phyloP scores from a whole-genome alignment of 1,140 invertebrate genomes.

The Augochlora pura region DNA sequence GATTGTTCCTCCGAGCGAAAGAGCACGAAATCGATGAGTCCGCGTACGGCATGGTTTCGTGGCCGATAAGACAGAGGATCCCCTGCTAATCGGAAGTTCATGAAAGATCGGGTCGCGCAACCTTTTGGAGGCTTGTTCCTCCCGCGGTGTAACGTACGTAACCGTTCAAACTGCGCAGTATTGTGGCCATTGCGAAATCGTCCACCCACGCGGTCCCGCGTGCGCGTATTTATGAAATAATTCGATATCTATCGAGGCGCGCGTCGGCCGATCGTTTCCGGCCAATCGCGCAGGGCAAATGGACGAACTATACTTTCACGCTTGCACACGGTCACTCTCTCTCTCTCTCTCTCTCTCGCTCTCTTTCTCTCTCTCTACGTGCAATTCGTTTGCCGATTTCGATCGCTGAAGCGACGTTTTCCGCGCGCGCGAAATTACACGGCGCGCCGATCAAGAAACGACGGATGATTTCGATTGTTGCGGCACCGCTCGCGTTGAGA shows the following conservation, averaged over 20 bases:
- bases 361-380: too few relatives aligned
- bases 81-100: slow-evolving; percentile 7
- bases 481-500: too few relatives aligned
- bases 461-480: too few relatives aligned
- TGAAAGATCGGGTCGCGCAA: slow-evolving; percentile 14
- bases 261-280: background rate
- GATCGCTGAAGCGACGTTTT: too few relatives aligned
- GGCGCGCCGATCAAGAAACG: background rate
- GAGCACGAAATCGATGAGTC: too few relatives aligned
- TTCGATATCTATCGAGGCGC: slow-evolving; percentile 24
- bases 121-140: slow-evolving; percentile 38
- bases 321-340: too few relatives aligned
- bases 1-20: too few relatives aligned
- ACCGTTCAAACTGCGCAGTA: slow-evolving; percentile 25
- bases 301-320: background rate
- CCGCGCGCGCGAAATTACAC: too few relatives aligned
- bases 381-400: background rate
- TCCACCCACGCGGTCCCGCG: slow-evolving; percentile 24
- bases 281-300: background rate
- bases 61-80: background rate
- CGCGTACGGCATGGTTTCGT: too few relatives aligned
- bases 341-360: too few relatives aligned
- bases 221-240: slow-evolving; percentile 41
- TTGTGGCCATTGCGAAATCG: slow-evolving; percentile 28
- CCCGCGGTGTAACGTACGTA: background rate